Base-by-base conservation (phyloP, 2,888 invertebrate genomes). In the Nysson spinosus region DNA sequence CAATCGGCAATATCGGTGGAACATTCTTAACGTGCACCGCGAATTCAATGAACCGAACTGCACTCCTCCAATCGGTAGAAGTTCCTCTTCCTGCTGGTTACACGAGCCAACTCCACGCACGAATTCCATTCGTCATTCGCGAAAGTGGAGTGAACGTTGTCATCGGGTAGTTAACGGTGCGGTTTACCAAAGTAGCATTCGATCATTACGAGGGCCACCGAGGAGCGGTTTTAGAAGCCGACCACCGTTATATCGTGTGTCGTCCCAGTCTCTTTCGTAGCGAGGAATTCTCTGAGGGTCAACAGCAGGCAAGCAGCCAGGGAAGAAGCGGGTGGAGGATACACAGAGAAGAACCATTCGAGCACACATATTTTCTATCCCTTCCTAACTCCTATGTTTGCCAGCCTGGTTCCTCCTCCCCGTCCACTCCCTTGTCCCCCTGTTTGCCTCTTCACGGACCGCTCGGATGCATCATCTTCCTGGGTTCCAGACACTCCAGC, bases 281-380 rank as follows among this genome's bases (percentile, higher is more conserved):
- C 60, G 64, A 69, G 69, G 75, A 73, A 77, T 75, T 72, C n/a
- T n/a, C 62, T 67, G 75, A 75, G 74, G 77, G 77, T 76, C 77
- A 73, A 67, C 70, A 61, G 65, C 61, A 65, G 67, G 62, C 62
- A 43, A 61, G 63, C 66, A 67, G 64, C 32, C 66, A 42, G 64
- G 60, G 52, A 54, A n/a, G n/a, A n/a, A 58, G 64, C 61, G 55
- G 64, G 51, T 54, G 69, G n/a, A n/a, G n/a, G 61, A 46, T 47
- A 26, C 39, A 32, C 14, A 12, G 37, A 20, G 9, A n/a, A n/a
- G n/a, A 42, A 19, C 16, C 30, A 43, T 42, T 26, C 39, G 16
- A 56, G 42, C 39, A 14, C 26, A 30, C 54, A 28, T 44, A 32
- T 37, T 26, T 51, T 42, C 32, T 35, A 40, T 52, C 22, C 43